Base-by-base conservation (phyloP, 1,140 invertebrate species). In the Onthophagus taurus region DNA sequence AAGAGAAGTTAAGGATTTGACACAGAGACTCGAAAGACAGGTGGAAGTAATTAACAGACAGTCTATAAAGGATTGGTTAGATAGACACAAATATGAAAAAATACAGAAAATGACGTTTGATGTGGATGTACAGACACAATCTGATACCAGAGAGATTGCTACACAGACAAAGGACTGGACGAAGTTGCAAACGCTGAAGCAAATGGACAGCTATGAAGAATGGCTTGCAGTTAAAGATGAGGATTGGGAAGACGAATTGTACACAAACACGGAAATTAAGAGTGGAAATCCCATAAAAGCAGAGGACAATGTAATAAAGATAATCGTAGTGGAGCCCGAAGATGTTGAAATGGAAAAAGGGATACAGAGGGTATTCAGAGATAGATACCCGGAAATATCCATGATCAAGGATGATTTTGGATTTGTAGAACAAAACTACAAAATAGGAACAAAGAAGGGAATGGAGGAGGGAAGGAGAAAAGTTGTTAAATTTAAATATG, bases 301-400 rank as follows among this genome's bases (percentile, higher is more conserved):
- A 6, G 42, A 42, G 4, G 31, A 35, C 6, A 9, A 1, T 1
- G 43, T 16, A 9, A 31, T 49, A 1, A 50, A 50, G 37, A 45
- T 50, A 5, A 45, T 50, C 11, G 3, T 47, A 2, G 26, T 29
- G 4, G 45, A 47, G 12, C 45, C 38, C 5, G n/a, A 42, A 9
- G 49, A 48, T 21, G 5, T 4, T 14, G 26, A 35, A 9, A 48
- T 51, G 50, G 18, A 45, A 6, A 19, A 13, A 3, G 31, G 38
- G 16, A 49, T 51, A 9, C 46, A 45, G 31, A 42, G 30, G 13
- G 3, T 36, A 16, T 49, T 30, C 18, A 44, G 17, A 24, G 41
- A 49, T n/a, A 43, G 26, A 39, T 52, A 19, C 31, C 47, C 39
- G 1, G 44, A 49, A 9, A 8, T 52, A n/a, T 12, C 1, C 3